Evolutionary conservation across 1,140 invertebrate species (phyloP), one percentile per base, ranked within the genome.

Genomic region (Drosophila setifemur): DNA sequence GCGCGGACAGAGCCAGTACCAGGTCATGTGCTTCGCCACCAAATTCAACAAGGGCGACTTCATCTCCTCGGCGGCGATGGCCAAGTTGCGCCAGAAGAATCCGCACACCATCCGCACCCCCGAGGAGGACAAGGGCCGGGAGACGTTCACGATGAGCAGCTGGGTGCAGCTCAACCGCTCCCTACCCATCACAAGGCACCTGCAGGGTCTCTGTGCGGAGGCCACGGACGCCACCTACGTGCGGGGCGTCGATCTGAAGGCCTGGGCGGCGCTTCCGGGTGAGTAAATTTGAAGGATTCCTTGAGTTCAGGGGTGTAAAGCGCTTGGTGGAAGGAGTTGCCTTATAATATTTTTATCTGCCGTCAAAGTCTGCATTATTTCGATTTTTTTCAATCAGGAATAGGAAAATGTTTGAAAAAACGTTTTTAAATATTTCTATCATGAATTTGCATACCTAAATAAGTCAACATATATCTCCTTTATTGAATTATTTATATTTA

Each of bases 41-140:
- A 95, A 97, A 88, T 96, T 97, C 85, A 94, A 94, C 50, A 97
- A 97, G 91, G 95, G 96, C 78, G 96, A 98, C 74, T 98, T 98
- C 89, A 98, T 98, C 87, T 97, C 97, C 0, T 95, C 97, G 9
- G 97, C 98, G 91, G 97, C 97, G 11, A 98, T 99, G 96, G 95
- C 97, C n/a, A 98, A 98, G 91, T 91, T 98, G n/a, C 92, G 97
- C 91, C 97, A 98, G 92, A 96, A 96, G 94, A 96, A 96, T 90
- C 95, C 95, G 18, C 94, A 94, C 49, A 95, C 95, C 16, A 93
- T 96, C 11, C 91, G 97, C 33, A 94, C 94, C 0, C 96, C 97
- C 0, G 97, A 98, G 89, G 97, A 98, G 76, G 96, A 98, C 79
- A 93, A 94, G 70, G 96, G 96, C 2, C 93, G 94, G 78, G 93